Evolutionary conservation across 2,888 invertebrate genomes (phyloP).

Genomic region (Melanostoma mellinum): DNA sequence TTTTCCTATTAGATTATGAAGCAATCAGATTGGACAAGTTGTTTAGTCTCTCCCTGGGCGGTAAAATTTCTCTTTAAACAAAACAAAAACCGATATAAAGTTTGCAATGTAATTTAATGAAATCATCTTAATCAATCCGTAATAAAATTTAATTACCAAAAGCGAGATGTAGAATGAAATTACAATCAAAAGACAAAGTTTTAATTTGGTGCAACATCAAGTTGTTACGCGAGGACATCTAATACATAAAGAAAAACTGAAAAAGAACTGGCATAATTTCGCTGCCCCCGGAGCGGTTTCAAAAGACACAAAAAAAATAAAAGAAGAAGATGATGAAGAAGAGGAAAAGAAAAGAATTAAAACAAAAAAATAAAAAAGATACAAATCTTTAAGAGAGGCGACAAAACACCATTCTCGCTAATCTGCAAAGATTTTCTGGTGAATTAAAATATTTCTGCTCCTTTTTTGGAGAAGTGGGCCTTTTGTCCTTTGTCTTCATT

Average conservation of each 20-base stretch:
- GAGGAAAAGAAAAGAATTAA: not conserved
- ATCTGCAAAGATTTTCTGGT: conserved; percentile 70
- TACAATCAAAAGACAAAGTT: conserved; percentile 70
- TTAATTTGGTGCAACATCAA: conserved; percentile 70
- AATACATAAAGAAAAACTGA: conserved; percentile 35
- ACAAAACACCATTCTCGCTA: conserved; percentile 62
- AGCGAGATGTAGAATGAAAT: conserved; percentile 40
- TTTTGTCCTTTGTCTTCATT: conserved; percentile 30
- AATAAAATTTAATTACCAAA: conserved; percentile 70
- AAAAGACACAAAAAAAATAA: not conserved
- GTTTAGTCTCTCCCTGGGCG: conserved; percentile 2
- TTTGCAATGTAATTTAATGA: conserved; percentile 61
- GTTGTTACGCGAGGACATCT: conserved; percentile 63
- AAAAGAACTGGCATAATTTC: conserved; percentile 52
- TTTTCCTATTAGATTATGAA: conserved; percentile 53
- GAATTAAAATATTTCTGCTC: conserved; percentile 59
- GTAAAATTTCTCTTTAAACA: conserved; percentile 20
- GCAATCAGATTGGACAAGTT: conserved; percentile 36
- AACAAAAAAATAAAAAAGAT: conserved; percentile 34
- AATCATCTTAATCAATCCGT: conserved; percentile 71
- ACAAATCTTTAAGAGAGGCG: conserved; percentile 60
- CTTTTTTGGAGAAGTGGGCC: conserved; percentile 17
- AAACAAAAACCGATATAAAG: conserved; percentile 53
- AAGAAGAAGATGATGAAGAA: not conserved
- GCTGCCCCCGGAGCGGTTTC: conserved; percentile 36